Evolutionary conservation across 2,113 vertebrate genomes (phyloP), one percentile per base, ranked within the genome.

Genomic region (Genyomyrus donnyi): DNA sequence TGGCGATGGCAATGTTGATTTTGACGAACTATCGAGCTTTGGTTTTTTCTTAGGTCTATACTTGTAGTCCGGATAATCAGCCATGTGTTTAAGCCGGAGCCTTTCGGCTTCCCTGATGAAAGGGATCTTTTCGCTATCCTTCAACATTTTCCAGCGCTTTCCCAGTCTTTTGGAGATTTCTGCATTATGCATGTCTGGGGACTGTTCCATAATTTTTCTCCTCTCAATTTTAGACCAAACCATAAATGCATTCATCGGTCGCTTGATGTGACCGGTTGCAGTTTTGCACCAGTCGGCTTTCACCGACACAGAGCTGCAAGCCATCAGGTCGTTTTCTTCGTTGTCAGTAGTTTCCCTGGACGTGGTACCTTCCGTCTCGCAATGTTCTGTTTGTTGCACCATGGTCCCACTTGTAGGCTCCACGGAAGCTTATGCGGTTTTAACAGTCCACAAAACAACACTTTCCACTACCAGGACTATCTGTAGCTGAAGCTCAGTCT

Each of bases 201-300:
- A 96, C 94, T 98, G 97, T 93, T 97, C 97, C 98, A 98, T 99
- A 93, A 99, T 98, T 95, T 98, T 99, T 89, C 97, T 92, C 92
- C 98, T 91, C 96, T 99, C 98, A 92, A 97, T 97, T 93, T 98
- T 98, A 15, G 98, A 99, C 98, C 98, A 99, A 52, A 99, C 98
- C 98, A 99, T 99, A 94, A 99, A 99, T 0, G 98, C 98, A 92
- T 99, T 99, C 98, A 99, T 99, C 49, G 98, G 98, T 21, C 98
- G 93, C 88, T 99, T 99, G 87, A 99, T 99, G 95, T 99, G 98
- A 17, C 98, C 97, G 24, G 96, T 96, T 1, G 97, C 97, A 1
- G 97, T 98, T 91, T 97, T 97, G 93, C 98, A 98, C 97, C 97
- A 98, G 96, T 98, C 98, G 90, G 97, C 96, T 85, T 97, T 97